Conservation (phyloP, 2,113 vertebrate genomes). For the Crypturellus undulatus region DNA sequence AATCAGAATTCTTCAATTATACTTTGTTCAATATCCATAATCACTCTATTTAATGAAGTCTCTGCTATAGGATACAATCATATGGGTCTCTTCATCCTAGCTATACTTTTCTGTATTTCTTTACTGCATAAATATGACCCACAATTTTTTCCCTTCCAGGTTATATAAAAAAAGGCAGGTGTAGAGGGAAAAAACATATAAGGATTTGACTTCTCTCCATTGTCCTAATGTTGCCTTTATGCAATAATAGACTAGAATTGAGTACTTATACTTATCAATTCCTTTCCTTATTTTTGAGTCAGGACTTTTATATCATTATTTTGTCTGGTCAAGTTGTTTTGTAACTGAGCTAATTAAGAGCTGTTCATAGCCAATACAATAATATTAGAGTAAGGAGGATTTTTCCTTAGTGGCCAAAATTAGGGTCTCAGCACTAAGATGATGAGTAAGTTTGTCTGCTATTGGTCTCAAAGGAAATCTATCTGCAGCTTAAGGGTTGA, state of each 20-base stretch:
- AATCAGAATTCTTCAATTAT: too few relatives aligned
- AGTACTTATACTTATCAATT: not conserved
- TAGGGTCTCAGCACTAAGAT: not conserved
- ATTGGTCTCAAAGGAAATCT: not conserved
- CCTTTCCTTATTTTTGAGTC: not conserved
- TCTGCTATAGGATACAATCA: not conserved
- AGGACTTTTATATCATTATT: not conserved
- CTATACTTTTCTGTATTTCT: not conserved
- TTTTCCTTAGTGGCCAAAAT: not conserved
- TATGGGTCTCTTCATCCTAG: not conserved
- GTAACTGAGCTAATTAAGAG: not conserved
- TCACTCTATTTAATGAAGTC: not conserved
- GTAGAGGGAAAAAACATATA: not conserved
- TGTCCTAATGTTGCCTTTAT: not conserved
- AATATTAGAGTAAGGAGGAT: not conserved
- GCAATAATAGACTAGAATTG: not conserved
- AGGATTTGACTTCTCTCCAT: not conserved
- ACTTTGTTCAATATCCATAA: not conserved
- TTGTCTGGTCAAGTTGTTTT: not conserved
- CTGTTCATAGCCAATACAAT: not conserved
- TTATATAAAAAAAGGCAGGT: not conserved
- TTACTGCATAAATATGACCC: not conserved
- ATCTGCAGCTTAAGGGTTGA: not conserved
- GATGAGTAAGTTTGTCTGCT: not conserved
- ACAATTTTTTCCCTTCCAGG: not conserved